These are phyloP conservation scores for Cercopithecus mona DNA, from an alignment of 2,113 vertebrate species.

Conservation along the genomic window DNA sequence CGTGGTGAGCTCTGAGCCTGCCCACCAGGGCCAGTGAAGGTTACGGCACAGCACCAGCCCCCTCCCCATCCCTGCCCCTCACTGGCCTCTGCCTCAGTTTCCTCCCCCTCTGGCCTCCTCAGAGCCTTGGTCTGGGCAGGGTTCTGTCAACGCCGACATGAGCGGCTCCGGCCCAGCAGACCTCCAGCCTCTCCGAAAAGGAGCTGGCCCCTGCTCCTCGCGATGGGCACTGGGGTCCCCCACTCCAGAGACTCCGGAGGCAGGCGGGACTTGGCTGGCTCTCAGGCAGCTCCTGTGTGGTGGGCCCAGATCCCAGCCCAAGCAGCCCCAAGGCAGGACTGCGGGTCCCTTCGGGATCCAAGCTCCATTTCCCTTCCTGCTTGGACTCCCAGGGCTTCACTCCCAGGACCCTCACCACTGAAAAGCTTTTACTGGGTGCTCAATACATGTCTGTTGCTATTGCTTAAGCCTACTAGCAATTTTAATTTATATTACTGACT, in stretches of 20 bases:
- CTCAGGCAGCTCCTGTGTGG: not conserved
- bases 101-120: not conserved
- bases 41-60: too few relatives aligned
- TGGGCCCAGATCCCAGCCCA: not conserved
- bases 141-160: not conserved
- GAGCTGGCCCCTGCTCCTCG: not conserved
- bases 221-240: not conserved
- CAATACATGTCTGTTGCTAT: fast-evolving
- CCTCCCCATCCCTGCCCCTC: not conserved
- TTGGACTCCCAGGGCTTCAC: not conserved
- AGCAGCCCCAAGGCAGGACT: not conserved
- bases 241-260: not conserved
- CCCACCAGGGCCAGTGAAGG: not conserved
- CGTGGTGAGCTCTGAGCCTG: not conserved
- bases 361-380: not conserved
- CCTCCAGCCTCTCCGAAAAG: fast-evolving
- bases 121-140: not conserved
- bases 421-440: too few relatives aligned
- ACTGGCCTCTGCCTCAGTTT: not conserved
- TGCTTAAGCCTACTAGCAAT: not conserved
- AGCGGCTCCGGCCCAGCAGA: not conserved
- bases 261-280: not conserved
- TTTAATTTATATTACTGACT: fast-evolving
- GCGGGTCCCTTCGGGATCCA: not conserved
- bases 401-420: not conserved